Evolutionary conservation across 2,113 vertebrate species (phyloP).

Genomic region (Urocynchramus pylzowi): DNA sequence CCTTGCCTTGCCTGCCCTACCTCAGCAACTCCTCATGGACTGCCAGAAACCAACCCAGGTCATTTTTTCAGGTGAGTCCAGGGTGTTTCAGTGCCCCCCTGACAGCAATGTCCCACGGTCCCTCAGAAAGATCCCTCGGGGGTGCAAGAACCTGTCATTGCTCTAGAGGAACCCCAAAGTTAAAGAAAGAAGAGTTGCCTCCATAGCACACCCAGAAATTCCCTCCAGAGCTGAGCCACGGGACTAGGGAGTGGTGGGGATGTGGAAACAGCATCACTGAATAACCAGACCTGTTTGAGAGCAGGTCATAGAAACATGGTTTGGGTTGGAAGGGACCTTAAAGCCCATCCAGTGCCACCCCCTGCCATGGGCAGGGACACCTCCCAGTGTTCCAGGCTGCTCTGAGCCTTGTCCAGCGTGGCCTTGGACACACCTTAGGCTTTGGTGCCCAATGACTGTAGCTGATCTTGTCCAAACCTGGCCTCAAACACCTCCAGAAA

Average conservation of each 20-base stretch:
- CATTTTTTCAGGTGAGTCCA: neutral
- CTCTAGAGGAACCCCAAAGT: neutral
- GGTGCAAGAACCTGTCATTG: neutral
- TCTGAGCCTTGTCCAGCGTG: neutral
- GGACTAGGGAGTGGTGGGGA: neutral
- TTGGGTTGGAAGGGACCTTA: neutral
- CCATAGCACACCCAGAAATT: neutral
- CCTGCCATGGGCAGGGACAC: neutral
- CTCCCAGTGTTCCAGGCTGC: fast-evolving
- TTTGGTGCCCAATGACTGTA: fast-evolving
- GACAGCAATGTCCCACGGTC: fast-evolving
- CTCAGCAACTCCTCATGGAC: neutral
- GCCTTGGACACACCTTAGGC: neutral
- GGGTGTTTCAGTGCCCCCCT: neutral
- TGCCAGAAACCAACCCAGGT: neutral
- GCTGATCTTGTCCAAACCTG: neutral
- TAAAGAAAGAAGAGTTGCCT: neutral
- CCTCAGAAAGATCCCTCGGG: neutral
- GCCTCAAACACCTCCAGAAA: neutral
- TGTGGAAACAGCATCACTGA: neutral
- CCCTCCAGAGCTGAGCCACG: neutral
- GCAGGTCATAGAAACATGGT: neutral
- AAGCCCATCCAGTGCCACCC: neutral
- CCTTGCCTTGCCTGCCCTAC: neutral
- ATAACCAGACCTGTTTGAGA: neutral